phyloP scores from a whole-genome alignment of 2,797 vertebrate species.

The Urosaurus nigricauda region DNA sequence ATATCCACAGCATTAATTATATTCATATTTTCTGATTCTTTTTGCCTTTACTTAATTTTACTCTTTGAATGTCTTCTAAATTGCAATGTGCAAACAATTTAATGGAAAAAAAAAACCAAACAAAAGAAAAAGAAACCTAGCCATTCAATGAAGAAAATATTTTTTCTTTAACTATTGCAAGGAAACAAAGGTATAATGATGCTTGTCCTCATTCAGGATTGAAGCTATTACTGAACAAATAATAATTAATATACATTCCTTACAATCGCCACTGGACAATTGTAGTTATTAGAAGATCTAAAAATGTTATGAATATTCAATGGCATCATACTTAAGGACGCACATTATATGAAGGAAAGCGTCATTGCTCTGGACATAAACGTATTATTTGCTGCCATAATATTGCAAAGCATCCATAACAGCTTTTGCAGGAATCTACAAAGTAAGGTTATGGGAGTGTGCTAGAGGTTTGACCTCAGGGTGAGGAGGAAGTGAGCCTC shows the following conservation, averaged over 20 bases:
- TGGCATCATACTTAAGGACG: neutral
- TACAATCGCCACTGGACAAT: neutral
- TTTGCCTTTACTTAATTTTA: neutral
- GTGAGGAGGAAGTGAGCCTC: too few species aligned
- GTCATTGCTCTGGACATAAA: neutral
- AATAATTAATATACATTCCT: neutral
- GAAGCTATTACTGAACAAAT: neutral
- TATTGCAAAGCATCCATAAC: neutral
- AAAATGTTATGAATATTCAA: neutral
- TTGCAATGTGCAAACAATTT: too few species aligned
- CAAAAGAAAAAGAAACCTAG: neutral
- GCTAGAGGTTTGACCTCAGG: neutral
- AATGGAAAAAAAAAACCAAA: neutral
- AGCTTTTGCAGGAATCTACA: too few species aligned
- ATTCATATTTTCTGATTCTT: constrained; percentile 8
- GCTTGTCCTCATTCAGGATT: neutral
- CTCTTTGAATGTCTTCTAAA: too few species aligned
- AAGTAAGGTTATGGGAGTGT: too few species aligned
- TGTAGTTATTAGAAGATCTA: neutral
- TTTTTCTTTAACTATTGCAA: neutral
- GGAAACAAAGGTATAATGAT: neutral
- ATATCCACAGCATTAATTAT: neutral
- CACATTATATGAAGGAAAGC: neutral
- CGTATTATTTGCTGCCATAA: neutral
- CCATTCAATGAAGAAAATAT: neutral